Evolutionary conservation across 2,797 vertebrate genomes (phyloP).

Genomic region (Sparidentex hasta): DNA sequence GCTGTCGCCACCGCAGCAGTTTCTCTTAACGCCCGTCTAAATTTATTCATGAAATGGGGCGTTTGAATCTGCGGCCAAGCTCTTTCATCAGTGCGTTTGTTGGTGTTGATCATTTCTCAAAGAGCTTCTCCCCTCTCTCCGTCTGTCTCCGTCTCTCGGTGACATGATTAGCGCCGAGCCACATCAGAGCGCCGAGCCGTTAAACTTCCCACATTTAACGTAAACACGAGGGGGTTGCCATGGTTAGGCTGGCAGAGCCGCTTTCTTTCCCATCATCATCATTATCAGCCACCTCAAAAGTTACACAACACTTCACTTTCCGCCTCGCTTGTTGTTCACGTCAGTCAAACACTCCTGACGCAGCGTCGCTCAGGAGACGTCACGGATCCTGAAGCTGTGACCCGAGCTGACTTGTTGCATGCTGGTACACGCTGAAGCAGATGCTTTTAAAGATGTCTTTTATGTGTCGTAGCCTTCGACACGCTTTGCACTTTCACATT

Average conservation of each 20-base stretch:
- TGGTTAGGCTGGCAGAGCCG: constrained; percentile 38
- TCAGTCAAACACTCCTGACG: constrained; percentile 8
- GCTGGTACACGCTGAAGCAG: neutral
- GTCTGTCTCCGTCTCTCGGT: constrained; percentile 27
- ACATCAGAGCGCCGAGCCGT: constrained; percentile 52
- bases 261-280: constrained; percentile 42
- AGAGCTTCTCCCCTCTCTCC: constrained; percentile 35
- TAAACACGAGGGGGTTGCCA: constrained; percentile 61
- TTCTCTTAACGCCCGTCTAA: constrained; percentile 58
- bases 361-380: neutral
- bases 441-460: constrained; percentile 8
- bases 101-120: constrained; percentile 58
- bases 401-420: constrained; percentile 27
- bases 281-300: constrained; percentile 44
- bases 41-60: constrained; percentile 51
- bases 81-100: constrained; percentile 65
- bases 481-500: constrained; percentile 21
- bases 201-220: constrained; percentile 29
- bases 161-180: constrained; percentile 49
- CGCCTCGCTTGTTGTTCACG: neutral
- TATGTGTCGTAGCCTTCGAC: constrained; percentile 4
- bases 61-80: constrained; percentile 42
- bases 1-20: constrained; percentile 65
- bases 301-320: constrained; percentile 33
- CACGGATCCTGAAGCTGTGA: constrained; percentile 3